Evolutionary conservation across 2,797 vertebrate species (phyloP), one percentile per base, ranked within the genome.

Genomic region (Poeciliopsis infans): DNA sequence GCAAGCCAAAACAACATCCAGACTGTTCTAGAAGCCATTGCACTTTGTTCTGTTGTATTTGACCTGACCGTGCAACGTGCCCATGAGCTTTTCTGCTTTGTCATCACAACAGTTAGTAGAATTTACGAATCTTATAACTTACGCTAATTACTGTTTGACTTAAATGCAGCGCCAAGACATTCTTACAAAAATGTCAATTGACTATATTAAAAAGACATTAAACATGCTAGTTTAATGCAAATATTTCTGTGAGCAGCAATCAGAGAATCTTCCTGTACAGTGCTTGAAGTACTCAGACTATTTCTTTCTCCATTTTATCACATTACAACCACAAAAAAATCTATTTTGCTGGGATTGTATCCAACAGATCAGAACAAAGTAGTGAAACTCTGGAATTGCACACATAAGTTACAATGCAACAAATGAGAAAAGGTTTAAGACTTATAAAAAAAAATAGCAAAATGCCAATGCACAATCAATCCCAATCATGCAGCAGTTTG

Each of bases 1-100:
- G 84, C 70, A 76, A 77, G 80, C 83, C 84, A 93, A 93, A 83
- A 23, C 76, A 92, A 85, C 23, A 13, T 79, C n/a, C 73, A 41
- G 46, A 36, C 45, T 68, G 33, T 28, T 66, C 45, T 36, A 10
- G 20, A 75, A 25, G n/a, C 16, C 51, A 16, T 49, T 73, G 77
- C 71, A 70, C 76, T 81, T 57, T 31, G 23, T 64, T 20, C 57
- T 49, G 25, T 72, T 79, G 79, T 1, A 5, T 77, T 73, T 87
- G 70, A 86, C 55, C 51, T 45, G 7, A 18, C 25, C 73, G 25
- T 75, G 25, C 78, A 20, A 41, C 5, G 16, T 10, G 51, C 16
- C 41, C 7, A 46, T 2, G 4, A 45, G n/a, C 8, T 41, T 53
- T 81, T 81, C 28, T 87, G 82, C 77, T 76, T 45, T 69, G 41